phyloP scores from a whole-genome alignment of 37 sponge, comb jelly and placozoan genomes.

The Spongilla lacustris region DNA sequence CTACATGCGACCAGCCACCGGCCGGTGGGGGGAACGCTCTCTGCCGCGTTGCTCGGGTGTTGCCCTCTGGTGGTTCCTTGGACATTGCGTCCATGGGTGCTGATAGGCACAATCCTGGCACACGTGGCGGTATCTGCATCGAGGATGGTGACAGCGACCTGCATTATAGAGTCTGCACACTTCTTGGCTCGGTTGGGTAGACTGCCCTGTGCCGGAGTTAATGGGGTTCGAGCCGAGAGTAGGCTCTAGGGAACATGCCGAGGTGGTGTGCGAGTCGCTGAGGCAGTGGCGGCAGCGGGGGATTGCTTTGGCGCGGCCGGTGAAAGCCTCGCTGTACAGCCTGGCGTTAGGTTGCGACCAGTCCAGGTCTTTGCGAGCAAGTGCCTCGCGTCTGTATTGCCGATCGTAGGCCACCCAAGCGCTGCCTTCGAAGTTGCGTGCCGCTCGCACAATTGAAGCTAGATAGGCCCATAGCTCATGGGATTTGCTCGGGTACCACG shows the following conservation, averaged over 20 bases:
- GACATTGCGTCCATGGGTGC: too few species aligned
- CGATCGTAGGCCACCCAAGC: slow-evolving; percentile 22
- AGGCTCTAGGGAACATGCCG: neutral
- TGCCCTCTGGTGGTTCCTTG: too few species aligned
- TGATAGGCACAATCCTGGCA: too few species aligned
- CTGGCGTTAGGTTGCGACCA: slow-evolving; percentile 5
- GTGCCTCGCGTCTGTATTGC: neutral
- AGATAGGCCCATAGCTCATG: slow-evolving; percentile 16
- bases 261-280: neutral
- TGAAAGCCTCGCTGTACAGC: slow-evolving; percentile 27
- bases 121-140: too few species aligned
- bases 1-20: too few species aligned
- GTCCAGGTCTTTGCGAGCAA: slow-evolving; percentile 12
- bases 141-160: too few species aligned
- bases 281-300: slow-evolving; percentile 12
- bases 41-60: too few species aligned
- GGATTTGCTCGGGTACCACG: neutral
- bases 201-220: too few species aligned
- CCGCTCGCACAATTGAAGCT: slow-evolving; percentile 10
- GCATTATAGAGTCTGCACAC: too few species aligned
- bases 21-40: too few species aligned
- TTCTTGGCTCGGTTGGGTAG: too few species aligned
- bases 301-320: slow-evolving; percentile 2
- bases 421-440: neutral
- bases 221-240: neutral